A percentile compares a stretch with the other conserved stretches of the same genome.
phyloP scores from a whole-genome alignment of 2,797 vertebrate genomes.

The Thamnophis elegans region DNA sequence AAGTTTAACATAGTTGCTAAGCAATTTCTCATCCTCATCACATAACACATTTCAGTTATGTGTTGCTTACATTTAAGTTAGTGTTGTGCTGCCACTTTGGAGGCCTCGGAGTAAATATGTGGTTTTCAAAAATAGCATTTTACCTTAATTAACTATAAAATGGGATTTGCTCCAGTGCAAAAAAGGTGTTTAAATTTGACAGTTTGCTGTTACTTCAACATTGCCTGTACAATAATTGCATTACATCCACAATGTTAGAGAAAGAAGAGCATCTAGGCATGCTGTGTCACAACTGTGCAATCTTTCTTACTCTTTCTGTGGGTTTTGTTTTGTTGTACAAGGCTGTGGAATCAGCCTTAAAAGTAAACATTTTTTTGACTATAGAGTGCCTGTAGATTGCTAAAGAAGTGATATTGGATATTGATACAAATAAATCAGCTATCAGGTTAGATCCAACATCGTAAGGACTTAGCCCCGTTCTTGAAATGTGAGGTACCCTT shows the following conservation, averaged over 20 bases:
- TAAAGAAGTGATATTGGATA: not conserved
- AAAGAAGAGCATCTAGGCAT: not conserved
- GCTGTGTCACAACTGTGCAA: slow-evolving; percentile 21
- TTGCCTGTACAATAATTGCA: slow-evolving; percentile 39
- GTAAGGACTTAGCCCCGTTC: not conserved
- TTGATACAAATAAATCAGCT: not conserved
- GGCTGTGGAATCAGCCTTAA: not conserved
- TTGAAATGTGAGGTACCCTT: not conserved
- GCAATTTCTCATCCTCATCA: slow-evolving; percentile 34
- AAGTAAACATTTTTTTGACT: not conserved
- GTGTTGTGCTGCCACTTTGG: slow-evolving; percentile 38
- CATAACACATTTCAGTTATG: slow-evolving; percentile 23
- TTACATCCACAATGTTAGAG: slow-evolving; percentile 24
- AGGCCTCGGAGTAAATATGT: slow-evolving; percentile 43
- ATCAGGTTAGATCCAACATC: not conserved
- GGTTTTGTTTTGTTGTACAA: not conserved
- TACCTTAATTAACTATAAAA: slow-evolving; percentile 57
- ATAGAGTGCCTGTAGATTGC: not conserved
- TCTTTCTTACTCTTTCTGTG: slow-evolving; percentile 11
- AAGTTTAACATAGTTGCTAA: slow-evolving; percentile 41
- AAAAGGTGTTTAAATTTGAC: slow-evolving; percentile 50
- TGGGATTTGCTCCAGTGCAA: slow-evolving; percentile 48
- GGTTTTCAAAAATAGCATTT: slow-evolving; percentile 53
- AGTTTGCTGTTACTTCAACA: slow-evolving; percentile 45
- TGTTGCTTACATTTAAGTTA: slow-evolving; percentile 53